Evolutionary conservation across 2,113 vertebrate genomes (phyloP), one percentile per base, ranked within the genome.

Genomic region (Strix aluco): DNA sequence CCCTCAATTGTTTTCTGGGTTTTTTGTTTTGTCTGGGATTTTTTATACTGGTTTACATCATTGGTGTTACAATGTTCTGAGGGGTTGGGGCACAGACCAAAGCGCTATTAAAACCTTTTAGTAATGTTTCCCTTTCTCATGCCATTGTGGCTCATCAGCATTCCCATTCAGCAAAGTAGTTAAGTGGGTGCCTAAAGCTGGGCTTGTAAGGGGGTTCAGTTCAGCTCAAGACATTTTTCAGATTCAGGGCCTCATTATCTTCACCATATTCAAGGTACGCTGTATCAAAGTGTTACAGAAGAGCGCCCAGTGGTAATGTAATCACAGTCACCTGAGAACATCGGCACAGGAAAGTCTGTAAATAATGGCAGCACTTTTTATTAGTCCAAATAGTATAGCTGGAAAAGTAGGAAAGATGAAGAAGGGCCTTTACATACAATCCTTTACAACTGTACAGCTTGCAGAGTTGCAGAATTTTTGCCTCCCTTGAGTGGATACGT

Each of bases 191-290:
- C 54, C 74, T 92, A 70, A 51, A 66, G 29, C 77, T 66, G 40
- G 69, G 17, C 15, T 86, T 89, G 15, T 58, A 54, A 95, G 30
- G 29, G 29, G 13, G 25, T 84, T 87, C 44, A 46, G 4, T 67
- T 87, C 85, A 93, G n/a, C 65, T 79, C 19, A 63, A 65, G 57
- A 58, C 19, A 46, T 87, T 89, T 93, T 87, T 67, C 44, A 81
- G 73, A 67, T 47, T 85, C 57, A 42, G 13, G 17, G 13, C 5
- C 32, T 86, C 57, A 79, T 94, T 94, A 84, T 67, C 86, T 94
- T 79, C n/a, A 51, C 38, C 27, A 13, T 32, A 51, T 59, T 38
- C 1, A 4, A 51, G 27, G 26, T 42, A 52, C 30, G 38, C 9
- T 81, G 12, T 57, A 86, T 74, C 34, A 59, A 84, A 63, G 23